A percentile compares a stretch with the other conserved stretches of the same genome.
These are phyloP conservation scores for Meta bourneti DNA, from an alignment of 2,888 invertebrate species.

Conservation along the genomic window DNA sequence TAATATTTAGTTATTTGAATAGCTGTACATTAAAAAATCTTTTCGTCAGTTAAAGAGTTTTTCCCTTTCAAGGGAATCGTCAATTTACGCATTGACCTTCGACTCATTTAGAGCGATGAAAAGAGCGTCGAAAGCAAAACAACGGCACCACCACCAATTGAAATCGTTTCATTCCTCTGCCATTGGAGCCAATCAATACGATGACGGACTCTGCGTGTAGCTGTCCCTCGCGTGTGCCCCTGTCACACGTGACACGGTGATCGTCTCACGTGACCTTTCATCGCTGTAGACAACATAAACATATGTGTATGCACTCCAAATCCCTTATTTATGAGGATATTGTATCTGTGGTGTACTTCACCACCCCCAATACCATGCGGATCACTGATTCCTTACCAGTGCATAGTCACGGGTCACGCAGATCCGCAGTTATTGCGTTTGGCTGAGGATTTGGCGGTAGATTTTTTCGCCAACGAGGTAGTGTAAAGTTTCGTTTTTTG, in stretches of 20 bases:
- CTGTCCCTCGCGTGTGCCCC: conserved; percentile 35
- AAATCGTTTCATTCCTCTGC: neutral
- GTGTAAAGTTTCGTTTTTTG: neutral
- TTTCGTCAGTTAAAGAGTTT: too few relatives aligned
- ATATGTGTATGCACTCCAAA: conserved; percentile 63
- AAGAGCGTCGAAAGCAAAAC: neutral
- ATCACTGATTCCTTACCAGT: conserved; percentile 42
- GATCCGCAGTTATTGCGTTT: neutral
- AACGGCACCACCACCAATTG: neutral
- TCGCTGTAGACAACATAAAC: conserved; percentile 61
- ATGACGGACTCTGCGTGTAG: conserved; percentile 43
- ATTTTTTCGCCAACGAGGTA: conserved; percentile 4
- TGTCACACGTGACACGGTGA: conserved; percentile 49
- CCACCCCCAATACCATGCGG: conserved; percentile 25
- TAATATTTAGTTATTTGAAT: too few relatives aligned
- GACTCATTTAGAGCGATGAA: neutral
- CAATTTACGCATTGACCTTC: neutral
- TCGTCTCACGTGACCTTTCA: conserved; percentile 70
- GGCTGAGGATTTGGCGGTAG: conserved; percentile 9
- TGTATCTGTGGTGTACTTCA: conserved; percentile 15
- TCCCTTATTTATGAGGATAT: conserved; percentile 66
- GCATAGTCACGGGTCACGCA: conserved; percentile 6
- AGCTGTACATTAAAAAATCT: too few relatives aligned
- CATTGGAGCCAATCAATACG: neutral
- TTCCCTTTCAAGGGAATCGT: too few relatives aligned